These are phyloP conservation scores for Gymnoscopelus braueri DNA, from an alignment of 2,797 vertebrate genomes.

Conservation along the genomic window DNA sequence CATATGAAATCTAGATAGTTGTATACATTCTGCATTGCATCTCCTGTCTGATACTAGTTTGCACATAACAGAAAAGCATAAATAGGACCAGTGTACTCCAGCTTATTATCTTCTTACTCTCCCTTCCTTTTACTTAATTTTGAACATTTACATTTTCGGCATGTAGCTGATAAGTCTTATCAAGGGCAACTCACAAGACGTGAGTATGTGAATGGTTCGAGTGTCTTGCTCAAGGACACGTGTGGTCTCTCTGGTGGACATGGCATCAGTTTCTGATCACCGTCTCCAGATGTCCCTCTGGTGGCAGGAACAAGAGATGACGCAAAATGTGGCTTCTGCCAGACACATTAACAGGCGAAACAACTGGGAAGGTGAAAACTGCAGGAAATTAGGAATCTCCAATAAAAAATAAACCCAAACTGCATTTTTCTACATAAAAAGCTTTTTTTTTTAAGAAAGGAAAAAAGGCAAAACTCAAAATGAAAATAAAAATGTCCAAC, in stretches of 20 bases:
- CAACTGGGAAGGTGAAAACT: conserved; percentile 7
- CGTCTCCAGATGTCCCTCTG: background rate
- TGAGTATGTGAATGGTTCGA: background rate
- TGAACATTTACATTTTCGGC: background rate
- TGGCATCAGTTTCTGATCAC: too few species aligned
- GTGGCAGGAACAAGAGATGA: background rate
- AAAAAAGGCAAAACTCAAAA: background rate
- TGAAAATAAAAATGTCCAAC: background rate
- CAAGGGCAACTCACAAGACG: conserved; percentile 4
- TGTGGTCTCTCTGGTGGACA: background rate
- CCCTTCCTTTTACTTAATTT: too few species aligned
- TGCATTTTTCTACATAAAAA: background rate
- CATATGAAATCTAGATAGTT: too few species aligned
- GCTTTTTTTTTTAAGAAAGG: background rate
- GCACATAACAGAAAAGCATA: too few species aligned
- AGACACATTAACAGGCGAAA: background rate
- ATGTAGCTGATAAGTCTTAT: background rate
- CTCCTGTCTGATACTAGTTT: too few species aligned
- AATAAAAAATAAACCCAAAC: too few species aligned
- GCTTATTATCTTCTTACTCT: too few species aligned
- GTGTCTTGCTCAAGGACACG: conserved; percentile 16
- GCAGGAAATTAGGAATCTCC: background rate
- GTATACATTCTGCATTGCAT: too few species aligned
- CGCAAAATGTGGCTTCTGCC: conserved; percentile 14
- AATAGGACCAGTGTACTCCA: too few species aligned